A percentile compares a stretch with the other conserved stretches of the same genome.
Conservation (phyloP, 2,888 invertebrate species). For the Oxycera nigricornis region DNA sequence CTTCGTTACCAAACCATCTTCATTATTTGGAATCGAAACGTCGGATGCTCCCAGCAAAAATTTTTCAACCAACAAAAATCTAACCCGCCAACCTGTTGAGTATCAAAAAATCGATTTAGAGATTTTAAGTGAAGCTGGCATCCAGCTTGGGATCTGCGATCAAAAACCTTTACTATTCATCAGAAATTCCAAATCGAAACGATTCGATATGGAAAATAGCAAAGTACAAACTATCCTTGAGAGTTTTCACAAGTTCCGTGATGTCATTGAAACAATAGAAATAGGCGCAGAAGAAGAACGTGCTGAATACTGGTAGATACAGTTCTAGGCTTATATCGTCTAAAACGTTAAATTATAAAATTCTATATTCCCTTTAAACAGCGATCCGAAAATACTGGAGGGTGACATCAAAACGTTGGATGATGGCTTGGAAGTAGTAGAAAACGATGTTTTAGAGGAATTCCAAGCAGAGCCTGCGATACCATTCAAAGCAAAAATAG, state of each 20-base stretch:
- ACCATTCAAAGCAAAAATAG: not conserved
- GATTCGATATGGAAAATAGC: slow-evolving; percentile 51
- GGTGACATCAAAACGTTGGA: slow-evolving; percentile 8
- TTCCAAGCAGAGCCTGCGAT: not conserved
- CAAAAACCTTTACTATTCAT: slow-evolving; percentile 58
- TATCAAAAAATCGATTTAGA: slow-evolving; percentile 59
- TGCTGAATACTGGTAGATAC: slow-evolving; percentile 41
- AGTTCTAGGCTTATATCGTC: not conserved
- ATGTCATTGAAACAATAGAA: slow-evolving; percentile 57
- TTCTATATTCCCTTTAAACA: not conserved
- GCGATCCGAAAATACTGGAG: not conserved
- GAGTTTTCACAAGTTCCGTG: slow-evolving; percentile 58
- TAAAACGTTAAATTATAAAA: not conserved
- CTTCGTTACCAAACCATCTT: slow-evolving; percentile 64
- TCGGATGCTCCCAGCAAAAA: slow-evolving; percentile 61
- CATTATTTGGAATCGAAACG: slow-evolving; percentile 54
- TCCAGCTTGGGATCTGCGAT: slow-evolving; percentile 55
- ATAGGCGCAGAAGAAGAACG: slow-evolving; percentile 51
- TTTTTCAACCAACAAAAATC: slow-evolving; percentile 18
- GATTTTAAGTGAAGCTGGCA: slow-evolving; percentile 52
- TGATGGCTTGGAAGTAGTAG: slow-evolving; percentile 44
- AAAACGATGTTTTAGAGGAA: slow-evolving; percentile 12
- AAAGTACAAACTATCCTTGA: slow-evolving; percentile 55
- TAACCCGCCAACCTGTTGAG: slow-evolving; percentile 54
- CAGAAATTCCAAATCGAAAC: slow-evolving; percentile 51